Percentiles rank a stretch among this genome's conserved stretches.
Conservation (phyloP, 2,888 invertebrate genomes). For the Dichetophora obliterata region DNA sequence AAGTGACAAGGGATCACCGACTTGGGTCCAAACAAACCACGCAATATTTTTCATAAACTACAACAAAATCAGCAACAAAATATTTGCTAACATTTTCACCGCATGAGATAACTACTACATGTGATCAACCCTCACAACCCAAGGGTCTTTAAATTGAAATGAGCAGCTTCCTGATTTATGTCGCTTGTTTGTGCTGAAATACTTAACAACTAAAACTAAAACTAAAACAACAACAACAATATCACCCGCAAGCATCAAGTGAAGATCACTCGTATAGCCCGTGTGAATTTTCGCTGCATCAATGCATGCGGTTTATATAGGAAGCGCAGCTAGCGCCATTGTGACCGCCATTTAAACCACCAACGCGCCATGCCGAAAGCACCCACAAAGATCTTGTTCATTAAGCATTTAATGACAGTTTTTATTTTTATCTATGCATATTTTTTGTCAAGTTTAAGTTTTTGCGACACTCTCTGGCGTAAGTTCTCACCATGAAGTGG, state of each 20-base stretch:
- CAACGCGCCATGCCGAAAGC: background rate
- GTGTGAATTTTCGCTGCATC: background rate
- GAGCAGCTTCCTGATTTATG: constrained; percentile 14
- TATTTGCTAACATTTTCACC: too few species aligned
- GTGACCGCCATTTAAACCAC: constrained; percentile 14
- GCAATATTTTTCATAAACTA: background rate
- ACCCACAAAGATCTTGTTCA: background rate
- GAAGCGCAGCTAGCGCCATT: constrained; percentile 31
- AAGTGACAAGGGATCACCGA: background rate
- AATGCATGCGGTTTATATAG: constrained; percentile 1
- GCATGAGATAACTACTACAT: too few species aligned
- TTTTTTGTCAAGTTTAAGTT: constrained; percentile 9
- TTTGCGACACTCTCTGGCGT: background rate
- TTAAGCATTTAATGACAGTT: background rate
- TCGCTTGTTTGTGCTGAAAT: background rate
- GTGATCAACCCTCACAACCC: background rate
- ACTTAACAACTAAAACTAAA: background rate
- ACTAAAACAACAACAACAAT: background rate
- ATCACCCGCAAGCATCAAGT: background rate
- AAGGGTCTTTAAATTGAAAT: background rate
- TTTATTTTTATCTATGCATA: background rate
- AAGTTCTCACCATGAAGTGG: too few species aligned
- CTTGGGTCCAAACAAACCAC: too few species aligned
- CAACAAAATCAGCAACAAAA: background rate
- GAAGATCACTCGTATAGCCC: background rate